Base-by-base conservation (phyloP, 2,888 invertebrate genomes). In the Stictocephala bisonia region DNA sequence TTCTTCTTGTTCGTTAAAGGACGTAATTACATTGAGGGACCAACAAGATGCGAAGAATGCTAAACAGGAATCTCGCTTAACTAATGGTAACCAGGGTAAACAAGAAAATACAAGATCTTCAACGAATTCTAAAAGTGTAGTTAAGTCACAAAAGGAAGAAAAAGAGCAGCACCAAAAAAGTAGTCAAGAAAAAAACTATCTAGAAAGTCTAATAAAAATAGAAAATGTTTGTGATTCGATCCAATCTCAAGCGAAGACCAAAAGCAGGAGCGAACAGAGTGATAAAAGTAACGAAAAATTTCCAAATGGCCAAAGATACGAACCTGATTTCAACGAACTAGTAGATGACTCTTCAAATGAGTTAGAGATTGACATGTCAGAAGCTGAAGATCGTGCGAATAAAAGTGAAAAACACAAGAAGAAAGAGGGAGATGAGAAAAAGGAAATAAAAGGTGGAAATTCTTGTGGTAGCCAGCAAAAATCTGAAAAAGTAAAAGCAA, bases 281-380 rank as follows among this genome's bases (percentile, higher is more conserved):
- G 3, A 20, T 27, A 73, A 58, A 6, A 60, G 35, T 18, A 40
- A 51, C 1, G 73, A 73, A 26, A 70, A 53, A 51, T 73, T 35
- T 35, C 40, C 58, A 3, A 35, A 41, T 29, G 68, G 67, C 9
- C 60, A 87, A 0, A 87, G 90, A 74, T 93, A 92, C 83, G 90
- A 91, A 73, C 90, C 90, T 1, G 92, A 92, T 82, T 93, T 93
- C 81, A 91, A 92, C 83, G 93, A 93, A 81, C 78, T 83, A 48
- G 80, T 91, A 4, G 92, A 92, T 83, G 92, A 92, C 79, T 92
- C 91, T 44, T 92, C 92, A 73, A 92, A 91, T 81, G 92, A 93
- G 81, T 82, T 93, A 71, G 92, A 93, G 83, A 93, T 93, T 79
- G 92, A 92, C 82, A 92, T 92, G 89, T 91, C 91, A 0, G 91